A percentile compares a stretch with the other conserved stretches of the same genome.
Evolutionary conservation across 1,140 invertebrate genomes (phyloP).

Genomic region (Drosophila bocqueti): DNA sequence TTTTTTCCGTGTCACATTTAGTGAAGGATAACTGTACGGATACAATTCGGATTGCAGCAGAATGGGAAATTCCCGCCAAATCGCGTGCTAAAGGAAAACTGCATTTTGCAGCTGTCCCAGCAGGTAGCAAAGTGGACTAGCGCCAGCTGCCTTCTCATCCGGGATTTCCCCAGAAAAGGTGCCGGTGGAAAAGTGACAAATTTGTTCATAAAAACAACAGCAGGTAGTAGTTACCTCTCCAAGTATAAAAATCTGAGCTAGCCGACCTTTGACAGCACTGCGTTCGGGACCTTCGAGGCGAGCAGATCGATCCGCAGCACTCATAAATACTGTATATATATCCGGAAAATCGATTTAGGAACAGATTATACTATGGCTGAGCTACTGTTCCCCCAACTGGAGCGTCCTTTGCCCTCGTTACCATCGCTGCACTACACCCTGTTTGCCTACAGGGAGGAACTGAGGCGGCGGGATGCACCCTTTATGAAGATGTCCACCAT

Average conservation of each 20-base stretch:
- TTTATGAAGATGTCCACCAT: slow-evolving; percentile 77
- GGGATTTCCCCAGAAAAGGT: slow-evolving; percentile 55
- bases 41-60: slow-evolving; percentile 23
- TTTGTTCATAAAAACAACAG: slow-evolving; percentile 12
- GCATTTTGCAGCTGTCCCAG: slow-evolving; percentile 61
- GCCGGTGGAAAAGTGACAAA: slow-evolving; percentile 12
- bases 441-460: slow-evolving; percentile 70
- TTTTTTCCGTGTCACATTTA: slow-evolving; percentile 1
- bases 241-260: slow-evolving; percentile 49
- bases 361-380: slow-evolving; percentile 54
- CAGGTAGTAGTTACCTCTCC: slow-evolving; percentile 39
- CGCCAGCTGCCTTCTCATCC: slow-evolving; percentile 51
- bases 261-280: slow-evolving; percentile 24
- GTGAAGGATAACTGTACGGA: slow-evolving; percentile 20
- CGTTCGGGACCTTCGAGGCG: slow-evolving; percentile 22
- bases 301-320: slow-evolving; percentile 26
- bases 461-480: slow-evolving; percentile 57
- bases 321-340: neutral
- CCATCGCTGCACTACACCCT: slow-evolving; percentile 72
- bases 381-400: slow-evolving; percentile 60
- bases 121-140: slow-evolving; percentile 55
- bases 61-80: slow-evolving; percentile 41
- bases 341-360: neutral
- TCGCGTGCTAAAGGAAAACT: slow-evolving; percentile 49
- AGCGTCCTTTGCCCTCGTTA: slow-evolving; percentile 65